Conservation (phyloP, 2,888 invertebrate genomes). For the Synergus laeviventris region DNA sequence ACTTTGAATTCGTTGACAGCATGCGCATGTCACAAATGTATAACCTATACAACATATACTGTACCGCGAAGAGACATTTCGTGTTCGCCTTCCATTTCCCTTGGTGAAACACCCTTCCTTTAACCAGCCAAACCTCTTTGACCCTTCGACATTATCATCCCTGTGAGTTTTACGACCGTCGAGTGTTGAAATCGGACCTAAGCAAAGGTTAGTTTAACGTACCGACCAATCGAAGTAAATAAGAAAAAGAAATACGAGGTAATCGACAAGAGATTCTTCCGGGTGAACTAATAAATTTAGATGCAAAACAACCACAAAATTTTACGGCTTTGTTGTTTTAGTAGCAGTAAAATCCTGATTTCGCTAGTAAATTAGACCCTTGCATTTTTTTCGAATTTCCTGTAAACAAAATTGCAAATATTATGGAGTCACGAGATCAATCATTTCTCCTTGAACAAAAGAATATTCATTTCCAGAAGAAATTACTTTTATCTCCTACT, state of each 20-base stretch:
- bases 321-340: background rate
- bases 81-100: slow-evolving; percentile 47
- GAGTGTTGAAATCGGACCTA: background rate
- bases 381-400: background rate
- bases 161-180: background rate
- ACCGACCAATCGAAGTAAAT: background rate
- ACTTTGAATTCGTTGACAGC: slow-evolving; percentile 38
- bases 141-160: slow-evolving; percentile 19
- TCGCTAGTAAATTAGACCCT: background rate
- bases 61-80: slow-evolving; percentile 47
- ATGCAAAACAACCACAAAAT: background rate
- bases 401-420: background rate
- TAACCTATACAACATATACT: slow-evolving; percentile 42
- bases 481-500: too few species aligned
- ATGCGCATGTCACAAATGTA: slow-evolving; percentile 31
- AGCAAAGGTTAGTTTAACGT: background rate
- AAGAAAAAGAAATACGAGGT: background rate
- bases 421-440: too few species aligned
- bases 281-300: background rate
- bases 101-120: slow-evolving; percentile 43
- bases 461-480: too few species aligned
- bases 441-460: too few species aligned
- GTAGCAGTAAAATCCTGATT: background rate
- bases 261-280: background rate
- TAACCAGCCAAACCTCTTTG: slow-evolving; percentile 25